These are phyloP conservation scores for Megalopta genalis DNA, from an alignment of 1,140 invertebrate genomes.

Conservation along the genomic window DNA sequence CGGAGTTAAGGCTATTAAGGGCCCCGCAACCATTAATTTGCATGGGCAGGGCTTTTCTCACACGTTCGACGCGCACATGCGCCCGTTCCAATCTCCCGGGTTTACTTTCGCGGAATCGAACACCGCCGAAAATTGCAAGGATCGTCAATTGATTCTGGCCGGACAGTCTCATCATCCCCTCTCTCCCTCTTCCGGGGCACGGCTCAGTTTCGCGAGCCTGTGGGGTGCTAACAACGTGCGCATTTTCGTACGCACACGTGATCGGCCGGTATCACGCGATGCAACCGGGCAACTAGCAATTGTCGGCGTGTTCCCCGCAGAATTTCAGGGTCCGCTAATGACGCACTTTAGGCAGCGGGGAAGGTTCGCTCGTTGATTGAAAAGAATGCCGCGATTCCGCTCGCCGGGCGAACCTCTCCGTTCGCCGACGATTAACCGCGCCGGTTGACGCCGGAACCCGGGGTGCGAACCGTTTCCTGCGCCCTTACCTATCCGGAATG, in stretches of 20 bases:
- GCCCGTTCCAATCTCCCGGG: neutral
- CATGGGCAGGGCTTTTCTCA: no score
- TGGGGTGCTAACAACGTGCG: slow-evolving; percentile 18
- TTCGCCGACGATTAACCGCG: slow-evolving; percentile 39
- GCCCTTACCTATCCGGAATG: neutral
- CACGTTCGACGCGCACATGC: neutral
- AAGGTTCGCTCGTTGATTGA: slow-evolving; percentile 28
- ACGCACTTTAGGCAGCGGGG: slow-evolving; percentile 29
- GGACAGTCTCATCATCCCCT: neutral
- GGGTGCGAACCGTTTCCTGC: neutral
- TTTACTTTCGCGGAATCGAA: neutral
- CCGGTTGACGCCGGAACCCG: neutral
- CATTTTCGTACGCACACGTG: neutral
- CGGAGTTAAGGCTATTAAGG: neutral
- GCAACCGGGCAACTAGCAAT: slow-evolving; percentile 28
- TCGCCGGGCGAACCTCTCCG: slow-evolving; percentile 1
- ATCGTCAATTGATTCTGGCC: slow-evolving; percentile 43
- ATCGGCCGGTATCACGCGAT: slow-evolving; percentile 52
- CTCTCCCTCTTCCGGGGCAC: neutral
- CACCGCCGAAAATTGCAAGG: slow-evolving; percentile 25
- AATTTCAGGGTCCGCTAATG: slow-evolving; percentile 46
- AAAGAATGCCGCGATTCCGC: slow-evolving; percentile 8
- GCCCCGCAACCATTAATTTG: neutral
- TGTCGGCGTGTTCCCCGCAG: slow-evolving; percentile 24
- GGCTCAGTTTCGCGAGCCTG: slow-evolving; percentile 19